A percentile compares a stretch with the other conserved stretches of the same genome.
These are phyloP conservation scores for Ceyx melanurus DNA, from an alignment of 2,113 vertebrate species.

Conservation along the genomic window DNA sequence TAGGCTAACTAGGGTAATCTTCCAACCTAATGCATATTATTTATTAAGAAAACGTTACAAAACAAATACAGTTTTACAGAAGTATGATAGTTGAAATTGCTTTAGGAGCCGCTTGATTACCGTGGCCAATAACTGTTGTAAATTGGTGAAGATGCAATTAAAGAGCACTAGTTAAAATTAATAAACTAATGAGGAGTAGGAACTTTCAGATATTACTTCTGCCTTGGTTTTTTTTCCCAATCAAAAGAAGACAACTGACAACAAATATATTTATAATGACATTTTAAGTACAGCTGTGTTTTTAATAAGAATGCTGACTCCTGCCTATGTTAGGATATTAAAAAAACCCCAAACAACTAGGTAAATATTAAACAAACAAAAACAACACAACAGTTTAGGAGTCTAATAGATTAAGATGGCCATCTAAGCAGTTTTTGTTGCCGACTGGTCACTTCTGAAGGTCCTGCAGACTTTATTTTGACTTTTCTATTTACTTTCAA, in stretches of 20 bases:
- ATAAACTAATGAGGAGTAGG: neutral
- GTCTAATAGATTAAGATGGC: neutral
- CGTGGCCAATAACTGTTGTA: neutral
- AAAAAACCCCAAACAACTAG: neutral
- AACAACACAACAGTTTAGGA: neutral
- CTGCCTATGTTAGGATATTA: neutral
- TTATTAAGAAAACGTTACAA: conserved; percentile 12
- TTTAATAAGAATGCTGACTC: neutral
- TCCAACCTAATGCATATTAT: conserved; percentile 9
- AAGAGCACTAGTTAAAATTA: conserved; percentile 14
- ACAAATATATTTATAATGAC: neutral
- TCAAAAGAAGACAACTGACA: neutral
- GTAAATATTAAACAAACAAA: neutral
- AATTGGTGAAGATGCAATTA: conserved; percentile 22
- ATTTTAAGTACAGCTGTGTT: neutral
- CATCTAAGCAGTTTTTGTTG: neutral
- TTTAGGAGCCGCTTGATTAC: conserved; percentile 38
- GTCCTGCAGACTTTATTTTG: neutral
- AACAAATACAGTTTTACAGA: conserved; percentile 12
- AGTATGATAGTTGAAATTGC: conserved; percentile 19
- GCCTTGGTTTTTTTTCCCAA: neutral
- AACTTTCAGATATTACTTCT: neutral
- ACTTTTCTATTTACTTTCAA: neutral
- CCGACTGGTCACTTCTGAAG: neutral
- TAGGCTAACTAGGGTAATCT: conserved; percentile 43